phyloP scores from a whole-genome alignment of 2,888 invertebrate genomes.

The Conus canariensis region DNA sequence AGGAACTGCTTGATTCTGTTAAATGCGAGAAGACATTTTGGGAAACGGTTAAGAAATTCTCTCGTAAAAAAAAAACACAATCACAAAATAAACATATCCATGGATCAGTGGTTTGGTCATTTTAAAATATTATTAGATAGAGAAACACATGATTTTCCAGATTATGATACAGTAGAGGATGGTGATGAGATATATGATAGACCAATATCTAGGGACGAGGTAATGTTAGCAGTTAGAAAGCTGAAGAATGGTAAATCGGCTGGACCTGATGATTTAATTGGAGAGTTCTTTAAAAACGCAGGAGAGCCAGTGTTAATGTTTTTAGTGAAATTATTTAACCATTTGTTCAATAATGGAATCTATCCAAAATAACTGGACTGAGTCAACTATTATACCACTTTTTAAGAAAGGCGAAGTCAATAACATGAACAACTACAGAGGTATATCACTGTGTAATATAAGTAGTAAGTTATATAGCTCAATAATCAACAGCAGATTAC shows the following conservation, averaged over 20 bases:
- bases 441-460: not conserved
- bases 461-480: slow-evolving; percentile 3
- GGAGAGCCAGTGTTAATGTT: not conserved
- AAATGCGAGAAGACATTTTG: not conserved
- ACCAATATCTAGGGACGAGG: not conserved
- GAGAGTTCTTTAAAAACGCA: not conserved
- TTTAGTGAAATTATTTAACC: not conserved
- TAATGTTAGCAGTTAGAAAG: too few relatives aligned
- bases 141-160: not conserved
- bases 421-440: not conserved
- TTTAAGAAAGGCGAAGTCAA: not conserved
- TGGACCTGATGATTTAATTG: not conserved
- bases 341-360: not conserved
- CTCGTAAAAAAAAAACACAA: not conserved
- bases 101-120: not conserved
- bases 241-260: slow-evolving; percentile 4
- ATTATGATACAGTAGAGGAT: not conserved
- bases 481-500: slow-evolving; percentile 1
- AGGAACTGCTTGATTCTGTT: not conserved
- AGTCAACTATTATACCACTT: too few relatives aligned
- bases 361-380: too few relatives aligned
- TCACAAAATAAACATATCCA: not conserved
- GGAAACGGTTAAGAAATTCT: not conserved
- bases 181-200: not conserved
- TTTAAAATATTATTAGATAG: not conserved